A percentile compares a stretch with the other conserved stretches of the same genome.
Conservation (phyloP, 2,888 invertebrate species). For the Peribatodes rhomboidaria region DNA sequence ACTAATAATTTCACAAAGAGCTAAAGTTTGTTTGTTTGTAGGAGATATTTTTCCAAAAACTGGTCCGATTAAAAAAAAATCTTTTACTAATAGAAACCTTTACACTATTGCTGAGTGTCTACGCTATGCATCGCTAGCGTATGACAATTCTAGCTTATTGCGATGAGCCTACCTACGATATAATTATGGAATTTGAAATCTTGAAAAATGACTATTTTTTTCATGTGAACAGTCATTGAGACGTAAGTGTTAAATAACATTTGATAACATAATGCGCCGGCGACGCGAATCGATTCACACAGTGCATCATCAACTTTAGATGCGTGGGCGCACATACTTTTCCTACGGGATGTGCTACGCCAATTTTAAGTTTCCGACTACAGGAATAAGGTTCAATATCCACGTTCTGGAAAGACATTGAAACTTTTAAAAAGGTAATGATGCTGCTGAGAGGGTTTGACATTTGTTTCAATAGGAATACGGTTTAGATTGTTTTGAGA, state of each 20-base stretch:
- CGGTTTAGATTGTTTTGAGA: neutral
- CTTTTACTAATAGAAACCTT: too few species aligned
- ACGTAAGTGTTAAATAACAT: slow-evolving; percentile 40
- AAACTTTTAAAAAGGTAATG: neutral
- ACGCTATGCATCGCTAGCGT: too few species aligned
- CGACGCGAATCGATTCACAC: slow-evolving; percentile 54
- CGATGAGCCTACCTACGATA: neutral
- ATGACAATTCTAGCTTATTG: too few species aligned
- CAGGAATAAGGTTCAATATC: slow-evolving; percentile 29
- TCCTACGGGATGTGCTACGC: slow-evolving; percentile 2
- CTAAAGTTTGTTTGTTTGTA: too few species aligned
- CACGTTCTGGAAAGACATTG: neutral
- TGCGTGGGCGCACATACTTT: slow-evolving; percentile 53
- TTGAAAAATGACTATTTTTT: slow-evolving; percentile 1
- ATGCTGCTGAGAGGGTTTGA: neutral
- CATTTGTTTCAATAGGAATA: slow-evolving; percentile 8
- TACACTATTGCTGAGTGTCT: too few species aligned
- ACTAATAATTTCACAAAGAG: too few species aligned
- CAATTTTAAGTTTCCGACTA: slow-evolving; percentile 22
- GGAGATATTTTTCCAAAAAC: too few species aligned
- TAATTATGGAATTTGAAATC: neutral
- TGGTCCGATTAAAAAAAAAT: too few species aligned
- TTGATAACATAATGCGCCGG: slow-evolving; percentile 42
- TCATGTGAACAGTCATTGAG: slow-evolving; percentile 23
- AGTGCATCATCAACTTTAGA: slow-evolving; percentile 54